These are phyloP conservation scores for Coracopsis vasa DNA, from an alignment of 2,113 vertebrate species.

Conservation along the genomic window DNA sequence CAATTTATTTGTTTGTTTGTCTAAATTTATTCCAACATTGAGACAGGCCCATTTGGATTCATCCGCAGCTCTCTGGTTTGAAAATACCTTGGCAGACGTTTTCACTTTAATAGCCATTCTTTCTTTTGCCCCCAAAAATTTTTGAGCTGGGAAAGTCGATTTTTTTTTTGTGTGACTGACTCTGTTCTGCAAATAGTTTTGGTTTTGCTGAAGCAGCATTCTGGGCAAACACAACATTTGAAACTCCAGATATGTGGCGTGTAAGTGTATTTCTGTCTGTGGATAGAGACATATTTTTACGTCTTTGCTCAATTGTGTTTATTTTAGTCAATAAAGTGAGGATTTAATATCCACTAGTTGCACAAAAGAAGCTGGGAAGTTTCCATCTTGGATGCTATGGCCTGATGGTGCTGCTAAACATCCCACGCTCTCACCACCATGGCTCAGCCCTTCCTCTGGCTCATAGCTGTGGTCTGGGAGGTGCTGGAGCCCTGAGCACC, in stretches of 20 bases:
- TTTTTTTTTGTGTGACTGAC: neutral
- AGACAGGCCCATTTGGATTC: neutral
- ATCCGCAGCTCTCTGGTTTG: slow-evolving; percentile 14
- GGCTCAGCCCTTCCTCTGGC: neutral
- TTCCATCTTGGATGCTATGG: neutral
- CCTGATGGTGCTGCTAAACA: neutral
- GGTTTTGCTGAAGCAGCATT: slow-evolving; percentile 57
- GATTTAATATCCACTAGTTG: slow-evolving; percentile 10
- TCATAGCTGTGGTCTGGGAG: neutral
- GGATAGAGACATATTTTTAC: slow-evolving; percentile 16
- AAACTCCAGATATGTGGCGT: slow-evolving; percentile 25
- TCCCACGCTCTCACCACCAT: neutral
- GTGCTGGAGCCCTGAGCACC: neutral
- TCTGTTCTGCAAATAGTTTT: slow-evolving; percentile 56
- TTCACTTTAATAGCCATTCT: slow-evolving; percentile 8
- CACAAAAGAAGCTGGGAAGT: slow-evolving; percentile 7
- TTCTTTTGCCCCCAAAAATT: slow-evolving; percentile 25
- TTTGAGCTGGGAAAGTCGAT: slow-evolving; percentile 25
- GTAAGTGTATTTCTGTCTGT: slow-evolving; percentile 11
- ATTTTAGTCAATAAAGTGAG: slow-evolving; percentile 21
- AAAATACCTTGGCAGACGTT: slow-evolving; percentile 26
- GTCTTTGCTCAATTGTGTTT: slow-evolving; percentile 25
- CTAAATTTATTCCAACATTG: slow-evolving; percentile 19
- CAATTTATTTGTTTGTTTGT: slow-evolving; percentile 21
- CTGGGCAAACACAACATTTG: slow-evolving; percentile 1